Evolutionary conservation across 2,113 vertebrate genomes (phyloP).

Genomic region (Dipodomys spectabilis): DNA sequence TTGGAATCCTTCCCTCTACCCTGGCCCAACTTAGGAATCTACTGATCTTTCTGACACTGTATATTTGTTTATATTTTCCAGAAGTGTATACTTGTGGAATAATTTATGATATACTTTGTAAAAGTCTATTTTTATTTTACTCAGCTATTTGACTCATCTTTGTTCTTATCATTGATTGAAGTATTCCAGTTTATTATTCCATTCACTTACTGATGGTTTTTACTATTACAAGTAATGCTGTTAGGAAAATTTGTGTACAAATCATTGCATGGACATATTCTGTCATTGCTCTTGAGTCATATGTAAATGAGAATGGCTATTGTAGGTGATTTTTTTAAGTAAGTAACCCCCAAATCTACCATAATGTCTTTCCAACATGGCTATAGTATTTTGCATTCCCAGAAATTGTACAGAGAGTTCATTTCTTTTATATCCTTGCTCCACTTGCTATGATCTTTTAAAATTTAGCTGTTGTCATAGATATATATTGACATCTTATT

Average conservation of each 20-base stretch:
- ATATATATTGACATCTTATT: background rate
- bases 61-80: background rate
- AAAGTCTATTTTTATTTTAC: conserved; percentile 3
- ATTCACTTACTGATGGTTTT: background rate
- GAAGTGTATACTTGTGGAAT: background rate
- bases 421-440: background rate
- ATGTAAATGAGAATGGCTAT: background rate
- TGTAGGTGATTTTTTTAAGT: background rate
- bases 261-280: background rate
- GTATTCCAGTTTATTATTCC: background rate
- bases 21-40: background rate
- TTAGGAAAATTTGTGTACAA: background rate
- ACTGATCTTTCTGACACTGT: background rate
- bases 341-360: background rate
- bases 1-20: background rate
- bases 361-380: background rate
- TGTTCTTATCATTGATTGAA: conserved; percentile 3
- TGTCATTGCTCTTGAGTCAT: background rate
- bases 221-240: background rate
- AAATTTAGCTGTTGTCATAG: background rate
- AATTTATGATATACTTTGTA: background rate
- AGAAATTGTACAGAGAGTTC: background rate
- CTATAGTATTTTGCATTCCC: background rate
- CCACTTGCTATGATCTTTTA: background rate
- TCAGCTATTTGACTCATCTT: conserved; percentile 2